Evolutionary conservation across 1,140 invertebrate genomes (phyloP), one percentile per base, ranked within the genome.

Genomic region (Mylabris phalerata): DNA sequence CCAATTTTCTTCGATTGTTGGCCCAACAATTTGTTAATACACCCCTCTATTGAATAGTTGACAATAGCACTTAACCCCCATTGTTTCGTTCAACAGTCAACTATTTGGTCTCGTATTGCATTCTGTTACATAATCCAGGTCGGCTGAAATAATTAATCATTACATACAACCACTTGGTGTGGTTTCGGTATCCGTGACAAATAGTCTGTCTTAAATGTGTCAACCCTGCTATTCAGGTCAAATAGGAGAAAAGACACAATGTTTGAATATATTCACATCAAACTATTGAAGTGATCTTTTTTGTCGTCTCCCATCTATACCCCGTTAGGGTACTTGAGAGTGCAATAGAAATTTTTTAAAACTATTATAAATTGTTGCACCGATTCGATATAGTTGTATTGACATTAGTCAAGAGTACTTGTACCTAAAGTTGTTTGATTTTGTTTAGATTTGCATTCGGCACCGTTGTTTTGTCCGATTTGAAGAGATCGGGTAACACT

Each of bases 161-260:
- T 42, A 40, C 19, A 44, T 48, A 57, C 45, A 57, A 45, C 40
- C 38, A 48, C 52, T 59, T 32, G 50, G 59, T 65, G 63, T 56
- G 65, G 63, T 65, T 65, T 64, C 44, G 43, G 48, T 32, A 32
- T 40, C 61, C 55, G 61, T 67, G 65, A 67, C 65, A 67, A 67
- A 67, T 67, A 67, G 65, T 67, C 51, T 63, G 61, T 67, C 63
- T 56, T 54, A 65, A 63, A 67, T 65, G 60, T 67, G 65, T 67
- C 65, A 67, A 67, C 63, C 61, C 58, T 50, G 56, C 43, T 57
- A 58, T 63, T 67, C 59, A 61, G 43, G 27, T 40, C 56, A 32
- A 32, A 42, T 19, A 50, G 50, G 47, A 61, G 7, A 32, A 32
- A 32, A 32, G 7, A 32, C 19, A 32, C 4, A 32, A 4, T 32